Conservation (phyloP, 1,140 invertebrate genomes). For the Limonius californicus region DNA sequence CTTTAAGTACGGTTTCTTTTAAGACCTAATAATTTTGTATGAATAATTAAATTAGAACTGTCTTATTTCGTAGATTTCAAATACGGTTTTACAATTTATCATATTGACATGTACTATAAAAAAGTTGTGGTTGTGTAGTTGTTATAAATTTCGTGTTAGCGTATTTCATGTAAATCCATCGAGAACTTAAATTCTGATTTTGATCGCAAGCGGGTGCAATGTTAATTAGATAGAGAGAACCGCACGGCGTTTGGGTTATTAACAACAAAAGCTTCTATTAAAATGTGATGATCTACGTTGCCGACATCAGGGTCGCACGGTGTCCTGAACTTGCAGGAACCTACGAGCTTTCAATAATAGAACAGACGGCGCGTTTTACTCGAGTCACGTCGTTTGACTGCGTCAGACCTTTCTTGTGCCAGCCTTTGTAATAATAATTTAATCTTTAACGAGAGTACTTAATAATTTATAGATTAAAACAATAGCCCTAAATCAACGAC, state of each 20-base stretch:
- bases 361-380: neutral
- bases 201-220: too few relatives aligned
- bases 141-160: too few relatives aligned
- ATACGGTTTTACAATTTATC: too few relatives aligned
- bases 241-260: neutral
- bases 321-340: neutral
- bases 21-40: too few relatives aligned
- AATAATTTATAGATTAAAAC: neutral
- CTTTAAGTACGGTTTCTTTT: too few relatives aligned
- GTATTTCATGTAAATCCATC: too few relatives aligned
- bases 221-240: neutral
- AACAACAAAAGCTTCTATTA: conserved; percentile 1
- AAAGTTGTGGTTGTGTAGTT: too few relatives aligned
- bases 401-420: neutral
- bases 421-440: neutral
- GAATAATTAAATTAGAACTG: too few relatives aligned
- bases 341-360: neutral
- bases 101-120: too few relatives aligned
- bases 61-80: too few relatives aligned
- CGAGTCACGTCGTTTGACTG: neutral
- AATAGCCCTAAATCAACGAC: neutral
- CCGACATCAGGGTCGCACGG: neutral
- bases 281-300: neutral
- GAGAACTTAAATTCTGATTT: too few relatives aligned
- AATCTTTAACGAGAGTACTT: neutral